phyloP scores from a whole-genome alignment of 1,140 invertebrate species.

The Penaeus chinensis region DNA sequence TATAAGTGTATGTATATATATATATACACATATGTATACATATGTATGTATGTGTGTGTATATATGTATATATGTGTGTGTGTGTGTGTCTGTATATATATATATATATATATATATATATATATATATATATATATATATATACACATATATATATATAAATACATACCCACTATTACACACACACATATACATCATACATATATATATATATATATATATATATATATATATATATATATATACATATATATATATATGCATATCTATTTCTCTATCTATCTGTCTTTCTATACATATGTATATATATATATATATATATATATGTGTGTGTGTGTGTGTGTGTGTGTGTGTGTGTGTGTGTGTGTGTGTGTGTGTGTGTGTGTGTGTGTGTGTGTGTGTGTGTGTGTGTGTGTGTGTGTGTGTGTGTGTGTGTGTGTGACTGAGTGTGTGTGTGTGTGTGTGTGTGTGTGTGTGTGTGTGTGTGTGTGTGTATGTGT shows the following conservation, averaged over 20 bases:
- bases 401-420: not conserved
- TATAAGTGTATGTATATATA: slow-evolving; percentile 10
- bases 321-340: not conserved
- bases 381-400: not conserved
- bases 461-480: not conserved
- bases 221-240: not conserved
- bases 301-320: slow-evolving; percentile 10
- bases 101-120: slow-evolving; percentile 24
- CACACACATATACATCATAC: not conserved
- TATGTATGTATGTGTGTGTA: slow-evolving; percentile 16
- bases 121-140: slow-evolving; percentile 14
- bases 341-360: not conserved
- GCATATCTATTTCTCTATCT: not conserved
- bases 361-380: not conserved
- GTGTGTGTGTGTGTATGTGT: not conserved
- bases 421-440: not conserved
- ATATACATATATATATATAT: not conserved
- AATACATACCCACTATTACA: not conserved
- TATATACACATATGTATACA: slow-evolving; percentile 17
- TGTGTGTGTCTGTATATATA: not conserved
- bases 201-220: slow-evolving; percentile 21
- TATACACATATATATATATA: not conserved
- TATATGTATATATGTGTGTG: slow-evolving; percentile 3
- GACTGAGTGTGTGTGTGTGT: not conserved
- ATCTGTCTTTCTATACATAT: not conserved